These are phyloP conservation scores for Cosmorhoe ocellata DNA, from an alignment of 2,888 invertebrate genomes.

Conservation along the genomic window DNA sequence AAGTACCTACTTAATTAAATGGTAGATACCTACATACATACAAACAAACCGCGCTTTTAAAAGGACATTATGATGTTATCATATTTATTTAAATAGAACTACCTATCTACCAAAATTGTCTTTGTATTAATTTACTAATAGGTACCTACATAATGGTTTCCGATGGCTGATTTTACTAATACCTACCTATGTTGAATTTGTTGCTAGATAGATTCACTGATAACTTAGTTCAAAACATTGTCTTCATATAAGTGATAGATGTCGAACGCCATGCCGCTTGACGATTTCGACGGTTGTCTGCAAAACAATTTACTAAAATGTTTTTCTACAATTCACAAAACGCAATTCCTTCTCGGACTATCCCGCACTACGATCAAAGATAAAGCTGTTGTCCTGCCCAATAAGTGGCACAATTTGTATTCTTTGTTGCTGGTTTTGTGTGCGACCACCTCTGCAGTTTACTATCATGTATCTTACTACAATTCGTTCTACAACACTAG, in stretches of 20 bases:
- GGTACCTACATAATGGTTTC: no score
- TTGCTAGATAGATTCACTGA: no score
- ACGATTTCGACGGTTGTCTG: constrained; percentile 13
- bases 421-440: constrained; percentile 35
- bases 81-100: no score
- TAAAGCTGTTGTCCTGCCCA: constrained; percentile 26
- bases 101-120: no score
- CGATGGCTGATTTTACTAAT: no score
- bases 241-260: neutral
- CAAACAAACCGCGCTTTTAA: no score
- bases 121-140: no score
- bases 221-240: neutral
- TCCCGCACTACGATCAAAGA: constrained; percentile 37
- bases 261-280: constrained; percentile 6
- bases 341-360: constrained; percentile 39
- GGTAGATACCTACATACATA: no score
- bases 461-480: constrained; percentile 32
- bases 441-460: constrained; percentile 31
- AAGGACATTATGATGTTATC: no score
- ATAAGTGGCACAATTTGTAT: constrained; percentile 37
- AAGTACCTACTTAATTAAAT: no score
- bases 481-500: constrained; percentile 24
- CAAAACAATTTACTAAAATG: constrained; percentile 38
- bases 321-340: constrained; percentile 36
- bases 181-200: no score